Base-by-base conservation (phyloP, 2,797 vertebrate species). In the Paramormyrops hopkinsi region DNA sequence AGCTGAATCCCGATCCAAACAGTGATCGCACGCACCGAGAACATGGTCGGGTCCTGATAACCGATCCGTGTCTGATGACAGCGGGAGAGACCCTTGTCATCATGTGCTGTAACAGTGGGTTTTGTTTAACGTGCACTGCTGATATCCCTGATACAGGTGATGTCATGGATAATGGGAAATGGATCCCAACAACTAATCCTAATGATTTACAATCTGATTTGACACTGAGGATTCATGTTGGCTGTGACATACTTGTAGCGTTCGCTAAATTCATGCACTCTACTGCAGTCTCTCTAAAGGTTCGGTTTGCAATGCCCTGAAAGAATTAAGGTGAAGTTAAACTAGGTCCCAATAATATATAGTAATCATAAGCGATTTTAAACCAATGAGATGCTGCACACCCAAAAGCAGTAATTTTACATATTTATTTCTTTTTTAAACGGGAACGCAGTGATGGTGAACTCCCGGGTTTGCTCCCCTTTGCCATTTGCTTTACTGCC, bases 401-500 rank as follows among this genome's bases (percentile, higher is more conserved):
- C 19, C 19, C 54, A 19, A 56, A 56, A 56, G 54, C 54, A 56
- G 54, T 2, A 2, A n/a, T 56, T n/a, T 56, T 56, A 56, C 19
- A 6, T 7, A n/a, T 56, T n/a, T n/a, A n/a, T 56, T 6, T n/a
- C 6, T 56, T n/a, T 56, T 56, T n/a, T 56, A 53, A 76, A 76
- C 19, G 5, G 5, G 4, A 11, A 11, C 1, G 22, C 8, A 25
- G 59, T 9, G 8, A 62, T 25, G 59, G 22, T 8, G 0, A 22
- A 11, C 25, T 65, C 9, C 22, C 3, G 22, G 59, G 1, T 29
- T 65, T 65, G 59, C 22, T 1, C 22, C 22, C 59, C 59, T 12
- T 3, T 53, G 79, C 88, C 19, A 51, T 50, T 22, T 22, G 69
- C 85, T 79, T 87, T 41, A 79, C 89, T 56, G 85, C 62, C 84